Evolutionary conservation across 2,888 invertebrate genomes (phyloP).

Genomic region (Chalcosyrphus nemorum): DNA sequence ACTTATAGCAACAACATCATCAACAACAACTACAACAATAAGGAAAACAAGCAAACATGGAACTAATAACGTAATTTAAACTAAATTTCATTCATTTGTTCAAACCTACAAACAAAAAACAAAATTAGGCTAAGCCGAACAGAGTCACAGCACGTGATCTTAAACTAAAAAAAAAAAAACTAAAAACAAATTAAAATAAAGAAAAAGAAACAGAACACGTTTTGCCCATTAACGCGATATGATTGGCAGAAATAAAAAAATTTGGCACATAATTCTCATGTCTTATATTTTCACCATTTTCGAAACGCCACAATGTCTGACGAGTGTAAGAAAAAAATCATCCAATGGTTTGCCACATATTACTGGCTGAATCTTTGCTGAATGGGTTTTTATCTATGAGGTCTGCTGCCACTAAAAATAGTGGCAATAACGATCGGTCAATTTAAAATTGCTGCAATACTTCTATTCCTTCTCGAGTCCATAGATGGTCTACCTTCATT

Average conservation of each 20-base stretch:
- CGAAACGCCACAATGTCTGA: neutral
- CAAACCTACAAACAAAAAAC: no score
- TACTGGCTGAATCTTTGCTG: neutral
- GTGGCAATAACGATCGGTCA: no score
- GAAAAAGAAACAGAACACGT: constrained; percentile 9
- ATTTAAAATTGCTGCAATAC: no score
- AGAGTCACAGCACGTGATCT: constrained; percentile 80
- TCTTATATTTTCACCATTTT: constrained; percentile 5
- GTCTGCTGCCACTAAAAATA: no score
- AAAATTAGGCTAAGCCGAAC: constrained; percentile 75
- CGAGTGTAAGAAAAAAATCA: neutral
- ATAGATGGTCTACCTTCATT: no score
- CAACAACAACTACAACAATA: constrained; percentile 12
- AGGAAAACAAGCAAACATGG: constrained; percentile 38
- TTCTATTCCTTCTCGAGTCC: no score
- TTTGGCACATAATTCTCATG: constrained; percentile 68
- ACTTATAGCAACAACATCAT: constrained; percentile 32
- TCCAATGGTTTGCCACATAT: neutral
- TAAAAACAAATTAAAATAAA: constrained; percentile 24
- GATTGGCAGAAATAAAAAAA: constrained; percentile 43
- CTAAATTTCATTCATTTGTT: constrained; percentile 9
- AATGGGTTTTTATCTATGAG: neutral
- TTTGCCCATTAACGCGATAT: constrained; percentile 33
- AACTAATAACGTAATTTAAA: constrained; percentile 21
- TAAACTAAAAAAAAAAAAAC: constrained; percentile 67